Conservation (phyloP, 2,113 vertebrate genomes). For the Pedionomus torquatus region DNA sequence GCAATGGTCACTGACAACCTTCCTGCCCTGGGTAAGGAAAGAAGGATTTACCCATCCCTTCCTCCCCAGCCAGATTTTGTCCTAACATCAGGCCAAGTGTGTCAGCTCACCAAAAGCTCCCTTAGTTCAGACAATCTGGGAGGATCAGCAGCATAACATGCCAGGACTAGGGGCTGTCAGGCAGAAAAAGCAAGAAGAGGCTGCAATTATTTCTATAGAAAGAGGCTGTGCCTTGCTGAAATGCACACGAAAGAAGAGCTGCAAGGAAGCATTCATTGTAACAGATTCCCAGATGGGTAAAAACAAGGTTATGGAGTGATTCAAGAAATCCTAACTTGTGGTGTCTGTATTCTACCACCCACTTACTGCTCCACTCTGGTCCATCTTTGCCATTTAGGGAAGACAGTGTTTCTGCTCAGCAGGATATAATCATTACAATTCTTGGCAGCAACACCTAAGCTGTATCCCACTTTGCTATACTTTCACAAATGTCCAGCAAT, state of each 20-base stretch:
- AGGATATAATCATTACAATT: neutral
- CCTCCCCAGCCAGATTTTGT: neutral
- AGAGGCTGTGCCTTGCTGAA: neutral
- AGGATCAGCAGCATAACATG: neutral
- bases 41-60: neutral
- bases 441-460: neutral
- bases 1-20: neutral
- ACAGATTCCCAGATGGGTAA: neutral
- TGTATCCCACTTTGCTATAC: neutral
- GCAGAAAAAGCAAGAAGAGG: neutral
- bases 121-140: neutral
- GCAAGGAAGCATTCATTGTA: neutral
- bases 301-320: neutral
- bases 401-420: neutral
- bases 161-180: neutral
- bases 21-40: neutral
- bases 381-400: neutral
- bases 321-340: neutral
- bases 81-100: fast-evolving
- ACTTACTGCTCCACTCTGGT: neutral
- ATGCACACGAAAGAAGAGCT: neutral
- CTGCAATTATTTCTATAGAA: neutral
- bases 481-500: neutral
- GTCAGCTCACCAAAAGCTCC: neutral
- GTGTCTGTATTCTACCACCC: neutral